phyloP scores from a whole-genome alignment of 2,797 vertebrate genomes.

The Pristis pectinata region DNA sequence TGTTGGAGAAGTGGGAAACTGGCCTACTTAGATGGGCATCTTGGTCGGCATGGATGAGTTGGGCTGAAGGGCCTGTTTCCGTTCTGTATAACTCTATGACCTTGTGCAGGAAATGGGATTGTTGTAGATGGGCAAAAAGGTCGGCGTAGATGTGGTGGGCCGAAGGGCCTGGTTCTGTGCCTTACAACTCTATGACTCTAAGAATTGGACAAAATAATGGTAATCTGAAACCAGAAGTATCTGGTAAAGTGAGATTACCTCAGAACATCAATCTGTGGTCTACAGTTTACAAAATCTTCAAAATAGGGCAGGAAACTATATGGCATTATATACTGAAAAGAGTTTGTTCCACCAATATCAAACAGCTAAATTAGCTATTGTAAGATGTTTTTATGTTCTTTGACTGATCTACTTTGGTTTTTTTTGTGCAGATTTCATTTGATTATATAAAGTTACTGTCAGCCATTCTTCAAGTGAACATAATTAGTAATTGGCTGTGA shows the following conservation, averaged over 20 bases:
- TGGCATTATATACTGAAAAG: background rate
- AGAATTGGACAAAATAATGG: background rate
- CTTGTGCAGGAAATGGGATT: too few species aligned
- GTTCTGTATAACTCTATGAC: background rate
- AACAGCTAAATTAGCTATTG: too few species aligned
- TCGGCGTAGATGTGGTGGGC: background rate
- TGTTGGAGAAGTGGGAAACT: too few species aligned
- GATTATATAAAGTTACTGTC: background rate
- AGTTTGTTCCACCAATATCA: background rate
- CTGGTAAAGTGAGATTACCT: background rate
- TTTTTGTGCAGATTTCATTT: background rate
- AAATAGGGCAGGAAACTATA: background rate
- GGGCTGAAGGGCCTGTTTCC: background rate
- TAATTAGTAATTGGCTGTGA: background rate
- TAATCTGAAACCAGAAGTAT: background rate
- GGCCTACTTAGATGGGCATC: too few species aligned
- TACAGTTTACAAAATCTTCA: background rate
- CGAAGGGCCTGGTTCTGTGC: background rate
- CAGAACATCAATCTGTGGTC: background rate
- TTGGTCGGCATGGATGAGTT: background rate
- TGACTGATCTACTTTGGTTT: background rate
- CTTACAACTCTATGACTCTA: too few species aligned
- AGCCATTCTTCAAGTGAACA: background rate
- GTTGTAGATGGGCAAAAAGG: too few species aligned
- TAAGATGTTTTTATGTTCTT: background rate